Base-by-base conservation (phyloP, 1,140 invertebrate species). In the Drosophila pachea region DNA sequence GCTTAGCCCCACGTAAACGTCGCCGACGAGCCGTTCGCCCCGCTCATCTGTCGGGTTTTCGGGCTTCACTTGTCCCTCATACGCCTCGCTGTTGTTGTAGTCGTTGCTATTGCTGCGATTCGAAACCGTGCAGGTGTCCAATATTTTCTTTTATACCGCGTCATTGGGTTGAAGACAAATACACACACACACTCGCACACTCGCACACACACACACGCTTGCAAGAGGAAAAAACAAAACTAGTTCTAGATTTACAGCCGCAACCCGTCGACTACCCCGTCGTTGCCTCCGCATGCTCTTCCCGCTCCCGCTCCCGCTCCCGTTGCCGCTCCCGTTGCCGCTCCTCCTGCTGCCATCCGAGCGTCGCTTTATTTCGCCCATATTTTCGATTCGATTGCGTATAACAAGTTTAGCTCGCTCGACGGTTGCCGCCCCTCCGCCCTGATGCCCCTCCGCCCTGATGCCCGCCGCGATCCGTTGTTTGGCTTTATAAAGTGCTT, bases 91-190 rank as follows among this genome's bases (percentile, higher is more conserved):
- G 52, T 64, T 60, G 16, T 45, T 54, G 53, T 56, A 42, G 38
- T 64, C 56, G 74, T 63, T 75, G 64, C 66, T 66, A 48, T 77
- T 63, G 73, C 68, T 68, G 74, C 52, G 65, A 79, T 84, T 70
- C 74, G 73, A 87, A 84, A 87, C 77, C 79, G 74, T 84, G 86
- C 86, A 87, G 86, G 86, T 87, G 86, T 87, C 79, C 84, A 87
- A 87, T 78, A 84, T 87, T 86, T 86, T 86, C 74, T 86, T 79
- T 83, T 83, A 72, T 75, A 83, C 74, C 74, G 71, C 78, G 78
- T 83, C 78, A 78, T 81, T 74, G 77, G 76, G 47, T 53, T 72
- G 58, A 55, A 61, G 49, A 64, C n/a, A 60, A 73, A 73, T 56
- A 58, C 56, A 50, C 14, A 49, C 29, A 33, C 52, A 48, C 5